Evolutionary conservation across 2,797 vertebrate species (phyloP).

Genomic region (Setipinna tenuifilis): DNA sequence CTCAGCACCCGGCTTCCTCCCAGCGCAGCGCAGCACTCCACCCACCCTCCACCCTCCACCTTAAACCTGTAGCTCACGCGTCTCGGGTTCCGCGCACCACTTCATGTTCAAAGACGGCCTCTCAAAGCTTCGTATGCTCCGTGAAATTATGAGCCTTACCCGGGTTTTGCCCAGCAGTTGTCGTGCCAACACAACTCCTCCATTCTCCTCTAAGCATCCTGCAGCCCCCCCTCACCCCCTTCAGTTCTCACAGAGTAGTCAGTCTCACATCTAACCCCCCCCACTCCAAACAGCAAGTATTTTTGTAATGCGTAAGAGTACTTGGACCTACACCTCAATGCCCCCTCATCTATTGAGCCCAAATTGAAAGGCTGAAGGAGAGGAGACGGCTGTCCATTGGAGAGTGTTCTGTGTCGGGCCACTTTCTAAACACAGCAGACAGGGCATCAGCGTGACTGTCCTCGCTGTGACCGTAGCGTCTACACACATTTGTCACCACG

Average conservation of each 20-base stretch:
- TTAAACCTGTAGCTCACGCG: no score
- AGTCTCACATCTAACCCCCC: slow-evolving; percentile 16
- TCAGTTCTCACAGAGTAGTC: background rate
- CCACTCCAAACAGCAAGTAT: slow-evolving; percentile 31
- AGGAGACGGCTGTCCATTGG: background rate
- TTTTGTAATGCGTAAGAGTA: slow-evolving; percentile 39
- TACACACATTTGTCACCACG: slow-evolving; percentile 7
- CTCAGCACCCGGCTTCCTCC: background rate
- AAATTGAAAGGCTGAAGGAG: slow-evolving; percentile 33
- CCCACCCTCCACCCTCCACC: no score
- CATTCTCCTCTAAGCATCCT: background rate
- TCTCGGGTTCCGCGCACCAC: no score
- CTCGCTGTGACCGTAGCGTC: background rate
- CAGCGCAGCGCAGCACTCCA: no score
- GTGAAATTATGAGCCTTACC: background rate
- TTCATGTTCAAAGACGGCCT: background rate
- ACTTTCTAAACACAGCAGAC: slow-evolving; percentile 1
- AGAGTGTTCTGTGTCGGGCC: background rate
- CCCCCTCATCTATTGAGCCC: slow-evolving; percentile 25
- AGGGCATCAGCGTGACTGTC: background rate
- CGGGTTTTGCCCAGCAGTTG: background rate
- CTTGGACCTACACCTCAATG: slow-evolving; percentile 45
- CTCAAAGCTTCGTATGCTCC: background rate
- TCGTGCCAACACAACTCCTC: background rate
- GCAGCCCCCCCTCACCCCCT: slow-evolving; percentile 30